A percentile compares a stretch with the other conserved stretches of the same genome.
phyloP scores from a whole-genome alignment of 2,888 invertebrate genomes.

The Athalia rosae region DNA sequence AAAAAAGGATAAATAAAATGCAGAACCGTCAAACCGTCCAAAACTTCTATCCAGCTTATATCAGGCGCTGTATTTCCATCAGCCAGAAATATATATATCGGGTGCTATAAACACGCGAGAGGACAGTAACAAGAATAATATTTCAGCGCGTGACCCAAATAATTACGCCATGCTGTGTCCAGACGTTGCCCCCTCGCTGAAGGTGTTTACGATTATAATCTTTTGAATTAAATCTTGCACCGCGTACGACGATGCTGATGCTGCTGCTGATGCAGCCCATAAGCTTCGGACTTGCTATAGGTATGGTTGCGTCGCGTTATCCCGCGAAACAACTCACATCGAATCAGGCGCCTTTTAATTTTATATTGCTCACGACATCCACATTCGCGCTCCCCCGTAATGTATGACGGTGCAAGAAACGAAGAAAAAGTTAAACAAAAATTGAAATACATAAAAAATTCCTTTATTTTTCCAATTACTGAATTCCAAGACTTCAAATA shows the following conservation, averaged over 20 bases:
- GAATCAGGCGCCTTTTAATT: slow-evolving; percentile 25
- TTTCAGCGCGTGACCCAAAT: slow-evolving; percentile 64
- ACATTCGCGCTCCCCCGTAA: background rate
- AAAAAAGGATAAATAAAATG: slow-evolving; percentile 38
- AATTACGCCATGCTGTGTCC: slow-evolving; percentile 55
- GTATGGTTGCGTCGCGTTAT: background rate
- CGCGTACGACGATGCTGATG: slow-evolving; percentile 1
- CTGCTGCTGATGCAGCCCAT: background rate
- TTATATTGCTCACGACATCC: slow-evolving; percentile 20
- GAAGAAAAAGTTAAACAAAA: no score
- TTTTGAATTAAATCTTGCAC: slow-evolving; percentile 38
- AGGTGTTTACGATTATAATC: slow-evolving; percentile 45
- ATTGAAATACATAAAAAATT: background rate
- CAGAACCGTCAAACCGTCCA: background rate
- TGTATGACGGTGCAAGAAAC: background rate
- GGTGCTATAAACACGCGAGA: slow-evolving; percentile 55
- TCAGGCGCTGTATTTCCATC: slow-evolving; percentile 56
- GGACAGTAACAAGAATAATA: slow-evolving; percentile 60
- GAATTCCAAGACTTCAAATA: slow-evolving; percentile 18
- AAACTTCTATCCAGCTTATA: slow-evolving; percentile 37
- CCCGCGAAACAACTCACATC: background rate
- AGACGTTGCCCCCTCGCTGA: slow-evolving; percentile 42
- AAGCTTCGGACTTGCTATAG: slow-evolving; percentile 1
- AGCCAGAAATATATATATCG: slow-evolving; percentile 53
- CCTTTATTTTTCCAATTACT: slow-evolving; percentile 39